Evolutionary conservation across 2,797 vertebrate genomes (phyloP).

Genomic region (Aplochiton taeniatus): DNA sequence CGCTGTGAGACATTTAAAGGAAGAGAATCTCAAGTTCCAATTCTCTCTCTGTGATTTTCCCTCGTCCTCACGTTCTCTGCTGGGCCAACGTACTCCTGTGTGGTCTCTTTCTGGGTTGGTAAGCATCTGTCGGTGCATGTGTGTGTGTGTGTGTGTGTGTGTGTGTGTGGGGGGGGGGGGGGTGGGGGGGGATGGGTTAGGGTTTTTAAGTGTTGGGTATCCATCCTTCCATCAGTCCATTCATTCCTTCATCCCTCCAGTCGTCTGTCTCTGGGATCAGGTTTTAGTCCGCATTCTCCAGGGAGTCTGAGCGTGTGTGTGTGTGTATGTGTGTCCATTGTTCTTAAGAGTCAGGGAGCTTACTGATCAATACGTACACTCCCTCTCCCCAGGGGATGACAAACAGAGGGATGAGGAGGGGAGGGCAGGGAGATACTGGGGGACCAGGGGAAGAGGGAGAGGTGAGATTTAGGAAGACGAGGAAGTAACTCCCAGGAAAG

Average conservation of each 20-base stretch:
- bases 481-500: too few relatives aligned
- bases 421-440: neutral
- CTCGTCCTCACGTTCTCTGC: slow-evolving; percentile 26
- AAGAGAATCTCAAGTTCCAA: slow-evolving; percentile 10
- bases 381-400: slow-evolving; percentile 4
- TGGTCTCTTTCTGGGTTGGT: neutral
- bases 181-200: too few relatives aligned
- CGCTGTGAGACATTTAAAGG: too few relatives aligned
- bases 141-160: slow-evolving; percentile 2
- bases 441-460: neutral
- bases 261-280: slow-evolving; percentile 34
- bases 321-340: slow-evolving; percentile 31
- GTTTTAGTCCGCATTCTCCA: slow-evolving; percentile 48
- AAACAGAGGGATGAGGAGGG: neutral
- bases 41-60: slow-evolving; percentile 33
- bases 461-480: too few relatives aligned
- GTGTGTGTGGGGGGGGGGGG: neutral
- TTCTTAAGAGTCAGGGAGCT: slow-evolving; percentile 39
- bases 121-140: neutral
- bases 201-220: too few relatives aligned
- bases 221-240: too few relatives aligned
- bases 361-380: slow-evolving; percentile 30
- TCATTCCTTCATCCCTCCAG: too few relatives aligned
- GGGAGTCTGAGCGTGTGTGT: slow-evolving; percentile 43
- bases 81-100: neutral